Evolutionary conservation across 2,797 vertebrate species (phyloP), one percentile per base, ranked within the genome.

Genomic region (Lithobates sylvaticus): DNA sequence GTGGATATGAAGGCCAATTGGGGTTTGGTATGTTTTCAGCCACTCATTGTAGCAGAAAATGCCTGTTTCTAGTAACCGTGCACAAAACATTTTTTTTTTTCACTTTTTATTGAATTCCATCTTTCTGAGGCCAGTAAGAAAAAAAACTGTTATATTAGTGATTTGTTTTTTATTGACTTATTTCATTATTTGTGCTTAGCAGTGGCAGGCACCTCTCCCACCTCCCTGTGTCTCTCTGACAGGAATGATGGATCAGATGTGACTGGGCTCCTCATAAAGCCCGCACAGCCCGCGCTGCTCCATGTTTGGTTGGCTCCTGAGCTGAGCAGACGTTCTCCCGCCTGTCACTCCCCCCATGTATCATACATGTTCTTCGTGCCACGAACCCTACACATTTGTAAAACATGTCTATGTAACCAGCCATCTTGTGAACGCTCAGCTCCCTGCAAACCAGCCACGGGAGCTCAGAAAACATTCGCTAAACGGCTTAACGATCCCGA

Each of bases 371-470:
- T 72, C n/a, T 72, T 72, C 58, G 26, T 81, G 79, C 70, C 68
- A 81, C 32, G 68, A 39, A 81, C 18, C 68, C 34, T 42, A 42
- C 23, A 44, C 70, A 72, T 21, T 72, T 42, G 70, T 72, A 72
- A 23, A 72, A 42, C 36, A 72, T 54, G 69, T 58, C n/a, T 70
- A 61, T 72, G 79, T 72, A 70, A 81, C 79, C 79, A 81, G 79
- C 79, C 79, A 81, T 81, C 71, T 81, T 81, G 79, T 81, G 79
- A 15, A 4, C 44, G 23, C 79, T 36, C 4, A 18, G 12, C 5
- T 76, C 3, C 18, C 0, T 50, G 21, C 23, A 12, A 16, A 61
- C 18, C 54, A 4, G 7, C 6, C 54, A 2, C 50, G 15, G 2
- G 21, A 7, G 54, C 6, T 23, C 6, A 1, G 54, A 23, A n/a